Evolutionary conservation across 2,888 invertebrate species (phyloP).

Genomic region (Agrenia bidenticulata): DNA sequence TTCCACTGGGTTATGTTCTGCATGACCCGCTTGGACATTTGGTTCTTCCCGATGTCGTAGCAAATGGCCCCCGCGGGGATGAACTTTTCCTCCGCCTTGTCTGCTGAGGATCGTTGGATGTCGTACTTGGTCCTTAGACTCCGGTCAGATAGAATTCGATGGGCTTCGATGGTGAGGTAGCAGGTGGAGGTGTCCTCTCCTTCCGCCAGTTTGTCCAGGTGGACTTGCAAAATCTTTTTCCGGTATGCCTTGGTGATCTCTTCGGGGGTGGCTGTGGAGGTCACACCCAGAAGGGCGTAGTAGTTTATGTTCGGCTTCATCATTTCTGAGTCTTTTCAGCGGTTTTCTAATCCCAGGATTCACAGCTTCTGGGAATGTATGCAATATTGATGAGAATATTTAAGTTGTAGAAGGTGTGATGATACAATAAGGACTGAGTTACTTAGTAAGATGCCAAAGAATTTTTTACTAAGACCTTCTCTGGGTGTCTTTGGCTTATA

Average conservation of each 20-base stretch:
- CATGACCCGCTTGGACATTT: constrained; percentile 35
- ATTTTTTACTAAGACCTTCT: no score
- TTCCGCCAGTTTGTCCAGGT: constrained; percentile 42
- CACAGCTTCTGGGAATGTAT: no score
- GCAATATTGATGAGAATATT: no score
- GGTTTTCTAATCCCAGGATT: no score
- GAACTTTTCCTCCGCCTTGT: constrained; percentile 33
- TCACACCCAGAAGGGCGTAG: constrained; percentile 43
- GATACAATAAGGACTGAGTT: no score
- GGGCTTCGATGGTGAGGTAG: constrained; percentile 45
- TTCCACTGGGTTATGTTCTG: constrained; percentile 38
- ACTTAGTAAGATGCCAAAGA: no score
- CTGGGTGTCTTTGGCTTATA: no score
- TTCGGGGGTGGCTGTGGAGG: constrained; percentile 41
- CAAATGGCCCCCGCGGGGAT: constrained; percentile 45
- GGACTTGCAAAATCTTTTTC: constrained; percentile 42
- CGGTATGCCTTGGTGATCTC: constrained; percentile 43
- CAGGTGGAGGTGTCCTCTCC: constrained; percentile 37
- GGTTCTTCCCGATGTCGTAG: constrained; percentile 43
- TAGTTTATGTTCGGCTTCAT: constrained; percentile 41
- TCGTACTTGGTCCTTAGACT: constrained; percentile 39
- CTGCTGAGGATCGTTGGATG: constrained; percentile 34
- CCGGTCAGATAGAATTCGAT: constrained; percentile 42
- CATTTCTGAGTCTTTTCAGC: constrained; percentile 4
- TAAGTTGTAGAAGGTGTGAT: no score